phyloP scores from a whole-genome alignment of 2,888 invertebrate genomes.

The Malachius bipustulatus region DNA sequence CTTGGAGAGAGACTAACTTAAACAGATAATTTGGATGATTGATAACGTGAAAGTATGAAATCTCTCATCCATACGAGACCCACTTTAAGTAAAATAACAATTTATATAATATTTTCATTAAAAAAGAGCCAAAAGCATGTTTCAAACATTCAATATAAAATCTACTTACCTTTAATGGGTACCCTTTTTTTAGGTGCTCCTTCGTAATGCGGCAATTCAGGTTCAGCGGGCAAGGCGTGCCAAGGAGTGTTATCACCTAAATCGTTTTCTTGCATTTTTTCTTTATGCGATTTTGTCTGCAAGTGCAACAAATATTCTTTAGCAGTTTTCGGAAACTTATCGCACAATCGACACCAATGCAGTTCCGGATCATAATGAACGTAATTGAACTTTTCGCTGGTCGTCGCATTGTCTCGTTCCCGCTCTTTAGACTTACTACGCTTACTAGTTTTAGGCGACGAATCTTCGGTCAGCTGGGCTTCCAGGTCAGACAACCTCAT shows the following conservation, averaged over 20 bases:
- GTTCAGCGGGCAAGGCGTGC: slow-evolving; percentile 51
- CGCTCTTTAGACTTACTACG: not conserved
- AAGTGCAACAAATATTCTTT: slow-evolving; percentile 77
- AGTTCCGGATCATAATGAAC: slow-evolving; percentile 81
- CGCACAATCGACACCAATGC: slow-evolving; percentile 82
- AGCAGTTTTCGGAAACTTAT: slow-evolving; percentile 76
- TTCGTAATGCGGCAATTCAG: slow-evolving; percentile 56
- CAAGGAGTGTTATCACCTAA: slow-evolving; percentile 64
- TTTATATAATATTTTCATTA: no score
- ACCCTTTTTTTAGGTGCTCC: slow-evolving; percentile 64
- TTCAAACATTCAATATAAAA: slow-evolving; percentile 2
- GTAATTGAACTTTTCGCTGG: slow-evolving; percentile 49
- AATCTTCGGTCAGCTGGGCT: slow-evolving; percentile 22
- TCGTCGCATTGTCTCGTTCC: not conserved
- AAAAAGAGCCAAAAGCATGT: not conserved
- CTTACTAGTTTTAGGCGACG: slow-evolving; percentile 13
- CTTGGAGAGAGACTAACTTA: not conserved
- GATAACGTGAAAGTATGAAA: not conserved
- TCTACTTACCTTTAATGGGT: slow-evolving; percentile 60
- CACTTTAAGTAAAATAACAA: no score
- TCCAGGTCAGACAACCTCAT: slow-evolving; percentile 37
- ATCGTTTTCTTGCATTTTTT: slow-evolving; percentile 45
- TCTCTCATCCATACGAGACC: not conserved
- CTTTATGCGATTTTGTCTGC: slow-evolving; percentile 65
- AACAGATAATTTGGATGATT: not conserved